These are phyloP conservation scores for Oppia nitens DNA, from an alignment of 1,140 invertebrate species.

Conservation along the genomic window DNA sequence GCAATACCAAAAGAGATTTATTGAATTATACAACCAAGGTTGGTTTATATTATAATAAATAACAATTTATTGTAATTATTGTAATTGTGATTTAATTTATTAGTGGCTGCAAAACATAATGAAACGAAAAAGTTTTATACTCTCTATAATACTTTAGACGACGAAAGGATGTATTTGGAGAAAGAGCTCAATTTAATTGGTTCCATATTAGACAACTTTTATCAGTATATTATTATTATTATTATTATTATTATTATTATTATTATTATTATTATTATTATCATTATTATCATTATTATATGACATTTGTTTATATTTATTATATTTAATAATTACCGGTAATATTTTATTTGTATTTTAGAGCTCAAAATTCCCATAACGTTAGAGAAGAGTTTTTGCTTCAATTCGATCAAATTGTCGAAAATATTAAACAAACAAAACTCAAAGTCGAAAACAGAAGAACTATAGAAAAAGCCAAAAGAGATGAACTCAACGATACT, in stretches of 20 bases:
- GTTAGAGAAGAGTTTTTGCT: slow-evolving; percentile 64
- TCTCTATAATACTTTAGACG: slow-evolving; percentile 85
- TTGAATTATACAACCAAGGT: slow-evolving; percentile 94
- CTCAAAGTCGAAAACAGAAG: slow-evolving; percentile 44
- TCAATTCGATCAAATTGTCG: slow-evolving; percentile 70
- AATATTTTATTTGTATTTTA: slow-evolving; percentile 21
- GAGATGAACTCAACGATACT: slow-evolving; percentile 49
- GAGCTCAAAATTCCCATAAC: slow-evolving; percentile 22
- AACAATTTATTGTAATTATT: slow-evolving; percentile 17
- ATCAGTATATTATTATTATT: slow-evolving; percentile 10
- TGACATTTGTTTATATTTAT: too few relatives aligned
- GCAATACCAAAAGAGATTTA: slow-evolving; percentile 85
- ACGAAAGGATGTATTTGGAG: slow-evolving; percentile 72
- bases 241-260: too few relatives aligned
- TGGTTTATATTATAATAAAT: slow-evolving; percentile 17
- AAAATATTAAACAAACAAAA: slow-evolving; percentile 61
- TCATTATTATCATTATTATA: too few relatives aligned
- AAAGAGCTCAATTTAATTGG: slow-evolving; percentile 79
- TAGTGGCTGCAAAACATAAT: slow-evolving; percentile 79
- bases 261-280: too few relatives aligned
- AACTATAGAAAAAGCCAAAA: slow-evolving; percentile 49
- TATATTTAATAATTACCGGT: too few relatives aligned
- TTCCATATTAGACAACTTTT: slow-evolving; percentile 74
- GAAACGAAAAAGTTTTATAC: slow-evolving; percentile 96
- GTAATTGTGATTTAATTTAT: slow-evolving; percentile 26